These are phyloP conservation scores for Leptopilina boulardi DNA, from an alignment of 1,140 invertebrate species.

Conservation along the genomic window DNA sequence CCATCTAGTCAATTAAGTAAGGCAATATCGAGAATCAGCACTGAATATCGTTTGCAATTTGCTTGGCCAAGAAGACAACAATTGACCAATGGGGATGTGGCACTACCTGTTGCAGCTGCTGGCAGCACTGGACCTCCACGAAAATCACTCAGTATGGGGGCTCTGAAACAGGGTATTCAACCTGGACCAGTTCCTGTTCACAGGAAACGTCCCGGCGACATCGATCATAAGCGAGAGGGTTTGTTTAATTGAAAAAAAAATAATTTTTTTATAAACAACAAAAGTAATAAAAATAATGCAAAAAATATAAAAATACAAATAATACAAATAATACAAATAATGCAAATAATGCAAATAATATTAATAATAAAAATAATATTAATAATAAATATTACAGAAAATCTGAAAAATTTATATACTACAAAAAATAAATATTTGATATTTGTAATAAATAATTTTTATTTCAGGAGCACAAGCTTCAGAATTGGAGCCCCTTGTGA, in stretches of 20 bases:
- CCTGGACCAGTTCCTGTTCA: conserved; percentile 77
- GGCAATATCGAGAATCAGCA: conserved; percentile 85
- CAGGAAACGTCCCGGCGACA: conserved; percentile 79
- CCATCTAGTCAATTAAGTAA: conserved; percentile 80
- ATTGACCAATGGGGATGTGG: conserved; percentile 78
- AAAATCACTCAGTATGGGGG: conserved; percentile 91
- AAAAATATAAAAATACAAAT: not conserved
- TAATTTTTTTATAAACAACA: conserved; percentile 11
- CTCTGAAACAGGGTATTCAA: conserved; percentile 81
- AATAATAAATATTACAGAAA: not conserved
- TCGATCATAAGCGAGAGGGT: conserved; percentile 72
- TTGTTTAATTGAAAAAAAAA: conserved; percentile 4
- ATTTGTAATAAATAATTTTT: conserved; percentile 25
- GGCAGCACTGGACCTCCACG: conserved; percentile 78
- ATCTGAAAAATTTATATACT: not conserved
- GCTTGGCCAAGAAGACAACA: conserved; percentile 83
- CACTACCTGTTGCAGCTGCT: conserved; percentile 72
- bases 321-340: not conserved
- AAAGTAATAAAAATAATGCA: not conserved
- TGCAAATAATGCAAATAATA: not conserved
- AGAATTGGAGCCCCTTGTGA: conserved; percentile 88
- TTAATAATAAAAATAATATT: not conserved
- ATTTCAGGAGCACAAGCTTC: conserved; percentile 73
- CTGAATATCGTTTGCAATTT: conserved; percentile 92
- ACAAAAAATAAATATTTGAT: not conserved